Percentiles rank a stretch among this genome's conserved stretches.
Conservation (phyloP, 2,113 vertebrate species). For the Jacana jacana region DNA sequence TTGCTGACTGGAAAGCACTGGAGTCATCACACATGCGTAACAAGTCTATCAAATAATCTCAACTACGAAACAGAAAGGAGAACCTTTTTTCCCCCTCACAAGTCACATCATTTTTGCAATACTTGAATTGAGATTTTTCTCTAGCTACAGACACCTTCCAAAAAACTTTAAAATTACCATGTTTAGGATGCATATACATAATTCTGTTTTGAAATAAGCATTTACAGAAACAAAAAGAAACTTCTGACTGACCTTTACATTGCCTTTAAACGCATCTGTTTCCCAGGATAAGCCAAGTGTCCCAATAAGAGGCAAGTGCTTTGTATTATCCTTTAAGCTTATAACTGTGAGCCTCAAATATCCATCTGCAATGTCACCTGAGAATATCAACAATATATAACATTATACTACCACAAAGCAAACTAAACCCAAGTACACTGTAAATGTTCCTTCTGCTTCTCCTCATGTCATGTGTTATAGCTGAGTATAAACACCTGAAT, state of each 20-base stretch:
- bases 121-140: neutral
- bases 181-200: neutral
- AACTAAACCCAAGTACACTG: neutral
- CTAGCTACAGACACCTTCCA: neutral
- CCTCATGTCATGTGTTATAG: neutral
- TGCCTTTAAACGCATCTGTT: conserved; percentile 66
- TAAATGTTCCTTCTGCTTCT: neutral
- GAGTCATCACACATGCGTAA: neutral
- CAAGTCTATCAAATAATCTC: neutral
- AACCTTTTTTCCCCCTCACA: neutral
- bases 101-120: neutral
- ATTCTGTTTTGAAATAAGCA: neutral
- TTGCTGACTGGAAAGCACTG: neutral
- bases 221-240: neutral
- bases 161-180: neutral
- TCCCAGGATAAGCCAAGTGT: conserved; percentile 74
- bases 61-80: neutral
- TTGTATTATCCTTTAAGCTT: conserved; percentile 56
- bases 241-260: conserved; percentile 71
- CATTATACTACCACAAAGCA: neutral
- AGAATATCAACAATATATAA: conserved; percentile 33
- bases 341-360: conserved; percentile 69
- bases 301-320: conserved; percentile 73
- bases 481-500: neutral
- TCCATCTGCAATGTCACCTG: conserved; percentile 74